A percentile compares a stretch with the other conserved stretches of the same genome.
Conservation (phyloP, 2,797 vertebrate species). For the Pipistrellus nathusii region DNA sequence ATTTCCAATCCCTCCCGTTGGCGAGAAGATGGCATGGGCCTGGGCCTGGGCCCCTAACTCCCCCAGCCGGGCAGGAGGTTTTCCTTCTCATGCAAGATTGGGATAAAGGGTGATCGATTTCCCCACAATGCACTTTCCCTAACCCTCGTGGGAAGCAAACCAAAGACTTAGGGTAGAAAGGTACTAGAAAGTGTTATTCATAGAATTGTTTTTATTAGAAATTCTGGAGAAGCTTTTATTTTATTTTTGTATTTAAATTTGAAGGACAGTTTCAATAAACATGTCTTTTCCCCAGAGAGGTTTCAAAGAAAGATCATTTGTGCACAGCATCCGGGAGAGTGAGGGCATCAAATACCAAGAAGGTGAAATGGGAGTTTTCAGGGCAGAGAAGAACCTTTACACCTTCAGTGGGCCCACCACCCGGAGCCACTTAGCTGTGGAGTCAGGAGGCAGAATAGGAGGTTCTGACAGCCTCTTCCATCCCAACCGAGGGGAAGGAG, state of each 20-base stretch:
- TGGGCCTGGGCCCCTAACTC: neutral
- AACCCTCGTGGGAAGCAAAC: neutral
- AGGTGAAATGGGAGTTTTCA: neutral
- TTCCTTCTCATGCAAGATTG: neutral
- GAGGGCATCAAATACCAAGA: neutral
- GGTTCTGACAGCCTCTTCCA: neutral
- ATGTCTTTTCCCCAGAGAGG: neutral
- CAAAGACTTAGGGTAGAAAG: neutral
- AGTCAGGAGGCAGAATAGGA: neutral
- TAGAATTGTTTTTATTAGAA: slow-evolving; percentile 19
- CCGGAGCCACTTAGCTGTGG: neutral
- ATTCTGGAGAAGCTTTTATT: slow-evolving; percentile 13
- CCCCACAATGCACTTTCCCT: slow-evolving; percentile 14
- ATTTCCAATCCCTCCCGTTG: neutral
- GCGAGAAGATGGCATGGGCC: neutral
- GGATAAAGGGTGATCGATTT: neutral
- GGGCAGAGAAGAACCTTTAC: neutral
- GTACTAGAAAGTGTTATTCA: neutral
- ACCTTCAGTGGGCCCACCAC: neutral
- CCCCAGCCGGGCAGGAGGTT: neutral
- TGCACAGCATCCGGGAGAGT: neutral
- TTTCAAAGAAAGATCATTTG: slow-evolving; percentile 4
- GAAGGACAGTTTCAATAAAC: slow-evolving; percentile 41
- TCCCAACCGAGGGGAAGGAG: slow-evolving; percentile 36
- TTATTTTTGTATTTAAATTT: slow-evolving; percentile 68